Conservation (phyloP, 1,140 invertebrate species). For the Ephestia elutella region DNA sequence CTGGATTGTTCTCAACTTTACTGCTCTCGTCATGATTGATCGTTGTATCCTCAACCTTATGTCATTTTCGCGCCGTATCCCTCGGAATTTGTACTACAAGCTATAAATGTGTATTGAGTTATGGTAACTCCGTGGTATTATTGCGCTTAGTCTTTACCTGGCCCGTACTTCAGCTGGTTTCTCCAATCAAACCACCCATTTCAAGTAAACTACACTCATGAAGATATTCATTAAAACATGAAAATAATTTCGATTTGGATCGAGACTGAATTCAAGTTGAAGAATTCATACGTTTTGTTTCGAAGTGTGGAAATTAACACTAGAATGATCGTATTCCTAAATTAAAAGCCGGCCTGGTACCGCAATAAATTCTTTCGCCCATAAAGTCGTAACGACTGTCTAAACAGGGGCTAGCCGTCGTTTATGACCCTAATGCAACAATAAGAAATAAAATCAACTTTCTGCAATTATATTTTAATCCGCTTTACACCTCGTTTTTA, state of each 20-base stretch:
- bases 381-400: conserved; percentile 64
- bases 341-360: conserved; percentile 50
- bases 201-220: not conserved
- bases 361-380: conserved; percentile 61
- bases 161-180: conserved; percentile 10
- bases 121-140: conserved; percentile 50
- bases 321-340: conserved; percentile 54
- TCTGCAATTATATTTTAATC: conserved; percentile 26
- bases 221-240: not conserved
- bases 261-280: not conserved
- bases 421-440: conserved; percentile 50
- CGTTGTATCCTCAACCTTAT: conserved; percentile 69
- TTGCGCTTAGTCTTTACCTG: conserved; percentile 18
- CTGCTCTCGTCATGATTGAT: conserved; percentile 67
- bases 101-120: conserved; percentile 68
- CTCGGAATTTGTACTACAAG: conserved; percentile 63
- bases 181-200: conserved; percentile 7
- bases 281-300: conserved; percentile 15
- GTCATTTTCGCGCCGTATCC: conserved; percentile 64
- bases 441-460: conserved; percentile 38
- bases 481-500: conserved; percentile 17
- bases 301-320: conserved; percentile 59
- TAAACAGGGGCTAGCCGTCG: conserved; percentile 61
- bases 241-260: not conserved
- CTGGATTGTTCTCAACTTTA: conserved; percentile 72